A percentile compares a stretch with the other conserved stretches of the same genome.
These are phyloP conservation scores for Dufourea novaeangliae DNA, from an alignment of 1,140 invertebrate species.

Conservation along the genomic window DNA sequence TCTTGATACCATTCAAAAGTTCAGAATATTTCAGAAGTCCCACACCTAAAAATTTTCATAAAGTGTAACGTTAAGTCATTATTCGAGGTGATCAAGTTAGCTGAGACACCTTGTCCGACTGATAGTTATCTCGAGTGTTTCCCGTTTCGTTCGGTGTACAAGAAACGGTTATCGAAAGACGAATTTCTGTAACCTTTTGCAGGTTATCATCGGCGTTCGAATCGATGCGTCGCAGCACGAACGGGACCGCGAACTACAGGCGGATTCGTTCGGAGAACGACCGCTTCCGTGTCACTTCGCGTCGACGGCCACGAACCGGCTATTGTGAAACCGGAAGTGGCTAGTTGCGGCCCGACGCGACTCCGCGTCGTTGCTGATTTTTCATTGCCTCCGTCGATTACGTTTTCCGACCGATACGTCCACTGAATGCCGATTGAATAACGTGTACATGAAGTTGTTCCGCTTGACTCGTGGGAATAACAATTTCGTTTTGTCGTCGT, in stretches of 20 bases:
- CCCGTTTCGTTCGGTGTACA: slow-evolving; percentile 7
- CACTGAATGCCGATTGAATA: not conserved
- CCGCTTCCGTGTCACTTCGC: slow-evolving; percentile 67
- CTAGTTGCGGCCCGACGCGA: slow-evolving; percentile 49
- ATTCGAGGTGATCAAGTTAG: too few species aligned
- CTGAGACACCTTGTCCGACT: too few species aligned
- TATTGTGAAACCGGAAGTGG: slow-evolving; percentile 66
- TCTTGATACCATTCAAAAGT: too few species aligned
- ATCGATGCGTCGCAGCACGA: slow-evolving; percentile 57
- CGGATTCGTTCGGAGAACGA: slow-evolving; percentile 51
- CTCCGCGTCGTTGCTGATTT: slow-evolving; percentile 41
- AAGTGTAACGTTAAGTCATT: too few species aligned
- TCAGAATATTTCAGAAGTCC: too few species aligned
- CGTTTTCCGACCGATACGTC: slow-evolving; percentile 35
- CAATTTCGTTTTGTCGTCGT: too few species aligned
- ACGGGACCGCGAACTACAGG: slow-evolving; percentile 26
- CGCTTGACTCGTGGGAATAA: too few species aligned
- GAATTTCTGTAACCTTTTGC: slow-evolving; percentile 52
- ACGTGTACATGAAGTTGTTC: not conserved
- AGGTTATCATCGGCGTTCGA: slow-evolving; percentile 59
- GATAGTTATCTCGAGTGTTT: slow-evolving; percentile 32
- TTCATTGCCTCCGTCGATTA: slow-evolving; percentile 45
- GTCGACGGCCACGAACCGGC: slow-evolving; percentile 53
- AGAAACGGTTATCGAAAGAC: slow-evolving; percentile 32
- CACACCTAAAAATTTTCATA: too few species aligned